These are phyloP conservation scores for Rachycentron canadum DNA, from an alignment of 2,797 vertebrate genomes.

Conservation along the genomic window DNA sequence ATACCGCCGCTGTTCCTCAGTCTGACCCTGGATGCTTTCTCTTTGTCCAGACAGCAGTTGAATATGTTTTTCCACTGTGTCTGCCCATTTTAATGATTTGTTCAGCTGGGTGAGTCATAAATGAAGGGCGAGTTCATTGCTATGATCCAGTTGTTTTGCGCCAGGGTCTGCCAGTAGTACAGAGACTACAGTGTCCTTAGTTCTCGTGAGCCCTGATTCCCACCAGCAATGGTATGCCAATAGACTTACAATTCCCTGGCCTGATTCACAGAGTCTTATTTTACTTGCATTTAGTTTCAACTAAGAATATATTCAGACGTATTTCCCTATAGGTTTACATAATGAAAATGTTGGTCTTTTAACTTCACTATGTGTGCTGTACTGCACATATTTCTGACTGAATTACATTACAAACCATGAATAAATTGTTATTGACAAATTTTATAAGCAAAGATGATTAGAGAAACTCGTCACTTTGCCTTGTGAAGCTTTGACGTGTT, in stretches of 20 bases:
- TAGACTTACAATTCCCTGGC: not conserved
- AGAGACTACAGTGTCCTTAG: slow-evolving; percentile 30
- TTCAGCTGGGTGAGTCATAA: slow-evolving; percentile 56
- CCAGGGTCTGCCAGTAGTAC: slow-evolving; percentile 30
- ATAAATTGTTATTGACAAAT: not conserved
- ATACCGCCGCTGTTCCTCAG: slow-evolving; percentile 38
- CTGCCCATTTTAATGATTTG: slow-evolving; percentile 55
- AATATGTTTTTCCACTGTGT: slow-evolving; percentile 55
- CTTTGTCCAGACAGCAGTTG: slow-evolving; percentile 51
- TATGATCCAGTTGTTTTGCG: slow-evolving; percentile 39
- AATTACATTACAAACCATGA: not conserved
- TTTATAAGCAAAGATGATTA: not conserved
- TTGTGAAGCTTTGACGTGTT: not conserved
- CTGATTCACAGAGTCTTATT: slow-evolving; percentile 16
- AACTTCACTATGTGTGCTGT: not conserved
- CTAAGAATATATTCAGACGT: not conserved
- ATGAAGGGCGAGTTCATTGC: slow-evolving; percentile 35
- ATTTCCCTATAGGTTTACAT: not conserved
- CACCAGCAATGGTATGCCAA: not conserved
- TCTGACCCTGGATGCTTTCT: slow-evolving; percentile 45
- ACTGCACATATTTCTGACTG: not conserved
- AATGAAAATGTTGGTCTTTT: not conserved
- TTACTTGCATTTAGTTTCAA: slow-evolving; percentile 1
- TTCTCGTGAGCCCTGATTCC: slow-evolving; percentile 8
- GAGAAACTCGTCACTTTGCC: not conserved